Evolutionary conservation across 1,140 invertebrate species (phyloP), one percentile per base, ranked within the genome.

Genomic region (Ceratina australensis): DNA sequence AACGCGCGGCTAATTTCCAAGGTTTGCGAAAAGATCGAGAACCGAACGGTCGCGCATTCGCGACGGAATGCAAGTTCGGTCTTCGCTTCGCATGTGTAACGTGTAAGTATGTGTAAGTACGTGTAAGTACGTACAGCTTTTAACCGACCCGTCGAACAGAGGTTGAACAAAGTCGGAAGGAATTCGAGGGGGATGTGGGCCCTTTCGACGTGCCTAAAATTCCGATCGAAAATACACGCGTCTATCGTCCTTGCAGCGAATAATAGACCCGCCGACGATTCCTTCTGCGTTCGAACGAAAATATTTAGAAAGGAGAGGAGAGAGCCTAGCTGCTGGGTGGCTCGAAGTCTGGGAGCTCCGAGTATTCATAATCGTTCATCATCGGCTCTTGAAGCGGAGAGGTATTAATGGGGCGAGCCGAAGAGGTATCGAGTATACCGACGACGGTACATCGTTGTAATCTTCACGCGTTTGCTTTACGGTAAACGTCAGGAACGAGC

Each of bases 391-490:
- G 67, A 57, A 83, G 72, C 33, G 33, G 33, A 42, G 33, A 42
- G 33, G 33, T 42, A 42, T 42, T 42, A 42, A 42, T 42, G 33
- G 33, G 10, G 33, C 5, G 33, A 3, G 10, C 33, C 10, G 33
- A 42, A 42, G 33, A 42, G 33, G 8, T 42, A 42, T 42, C 33
- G 33, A 42, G 5, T 42, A 10, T 42, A 10, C 33, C 33, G 33
- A 2, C n/a, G n/a, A 7, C 33, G 10, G 33, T 42, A 28, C 50
- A 83, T 78, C 65, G 24, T 49, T 4, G 66, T 42, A 54, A 63
- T 20, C 63, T 68, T 80, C 69, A 83, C 79, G 66, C 82, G 75
- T 85, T 83, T 85, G 79, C 60, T 57, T 72, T 79, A 81, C 73
- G 68, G 49, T 69, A 56, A 81, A 81, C 76, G 65, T 76, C 65